Evolutionary conservation across 2,888 invertebrate species (phyloP), one percentile per base, ranked within the genome.

Genomic region (Synanthedon vespiformis): DNA sequence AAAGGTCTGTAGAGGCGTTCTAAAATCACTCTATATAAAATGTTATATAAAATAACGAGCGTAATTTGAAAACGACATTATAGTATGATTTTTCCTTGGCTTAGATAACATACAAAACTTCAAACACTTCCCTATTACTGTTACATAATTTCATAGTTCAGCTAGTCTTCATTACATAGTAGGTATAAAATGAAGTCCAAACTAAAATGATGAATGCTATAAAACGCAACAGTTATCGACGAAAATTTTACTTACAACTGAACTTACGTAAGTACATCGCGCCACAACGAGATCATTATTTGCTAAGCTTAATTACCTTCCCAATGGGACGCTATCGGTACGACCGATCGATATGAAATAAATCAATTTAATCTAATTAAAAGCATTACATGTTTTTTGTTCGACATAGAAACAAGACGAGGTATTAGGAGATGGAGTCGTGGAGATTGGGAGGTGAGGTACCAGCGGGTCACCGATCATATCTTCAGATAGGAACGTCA

Each of bases 281-380:
- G 22, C 55, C 65, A 67, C 67, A 69, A 69, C 68, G 63, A 65
- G 58, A 58, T 74, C 73, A 74, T 76, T 82, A 82, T 84, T 81
- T 77, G 77, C 78, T 64, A 72, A 77, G 76, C 76, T 79, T 86
- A 84, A 86, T 85, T 85, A 84, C 80, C 72, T 71, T 66, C 67
- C 62, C 72, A 67, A 75, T 78, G 68, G 66, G 68, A 59, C 61
- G 63, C 62, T 80, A 85, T 85, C 85, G 68, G 56, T 57, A 61
- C 58, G 61, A 60, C 65, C 75, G 78, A 85, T 84, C 84, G 68
- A 69, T 69, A 81, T 69, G 74, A 77, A 80, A 80, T 83, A 82
- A 86, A 85, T 85, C 85, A 85, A 86, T 86, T 83, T 85, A 86
- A 86, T 86, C 82, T 87, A 87, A 87, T 87, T 87, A 87, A 87